phyloP scores from a whole-genome alignment of 2,888 invertebrate genomes.

The Elmis aenea region DNA sequence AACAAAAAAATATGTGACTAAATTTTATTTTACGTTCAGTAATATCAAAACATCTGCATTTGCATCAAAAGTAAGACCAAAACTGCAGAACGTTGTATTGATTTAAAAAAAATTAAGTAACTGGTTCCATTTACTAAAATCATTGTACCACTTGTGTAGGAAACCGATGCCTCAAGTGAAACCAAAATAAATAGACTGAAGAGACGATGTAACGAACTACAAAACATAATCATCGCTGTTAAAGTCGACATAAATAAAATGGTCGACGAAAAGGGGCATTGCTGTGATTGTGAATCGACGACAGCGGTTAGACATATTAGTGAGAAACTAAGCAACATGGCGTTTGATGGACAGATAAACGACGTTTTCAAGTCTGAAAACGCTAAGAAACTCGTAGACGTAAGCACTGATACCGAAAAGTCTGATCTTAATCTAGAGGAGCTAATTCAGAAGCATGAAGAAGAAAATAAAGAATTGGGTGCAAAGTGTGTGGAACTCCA shows the following conservation, averaged over 20 bases:
- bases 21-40: too few relatives aligned
- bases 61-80: too few relatives aligned
- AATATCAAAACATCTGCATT: too few relatives aligned
- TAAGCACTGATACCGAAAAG: slow-evolving; percentile 32
- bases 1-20: too few relatives aligned
- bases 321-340: slow-evolving; percentile 26
- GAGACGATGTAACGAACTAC: slow-evolving; percentile 48
- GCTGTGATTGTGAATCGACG: slow-evolving; percentile 11
- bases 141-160: too few relatives aligned
- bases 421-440: slow-evolving; percentile 33
- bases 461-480: slow-evolving; percentile 43
- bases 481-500: slow-evolving; percentile 64
- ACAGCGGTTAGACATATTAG: slow-evolving; percentile 25
- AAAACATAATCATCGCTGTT: slow-evolving; percentile 48
- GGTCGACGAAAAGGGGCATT: slow-evolving; percentile 28
- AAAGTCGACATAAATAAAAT: slow-evolving; percentile 35
- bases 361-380: too few relatives aligned
- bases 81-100: too few relatives aligned
- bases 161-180: too few relatives aligned
- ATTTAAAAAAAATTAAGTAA: too few relatives aligned
- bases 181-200: slow-evolving; percentile 40
- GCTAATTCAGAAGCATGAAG: slow-evolving; percentile 38
- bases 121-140: too few relatives aligned
- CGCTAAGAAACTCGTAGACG: slow-evolving; percentile 12
- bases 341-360: slow-evolving; percentile 9